phyloP scores from a whole-genome alignment of 2,113 vertebrate species.

The Tragulus kanchil region DNA sequence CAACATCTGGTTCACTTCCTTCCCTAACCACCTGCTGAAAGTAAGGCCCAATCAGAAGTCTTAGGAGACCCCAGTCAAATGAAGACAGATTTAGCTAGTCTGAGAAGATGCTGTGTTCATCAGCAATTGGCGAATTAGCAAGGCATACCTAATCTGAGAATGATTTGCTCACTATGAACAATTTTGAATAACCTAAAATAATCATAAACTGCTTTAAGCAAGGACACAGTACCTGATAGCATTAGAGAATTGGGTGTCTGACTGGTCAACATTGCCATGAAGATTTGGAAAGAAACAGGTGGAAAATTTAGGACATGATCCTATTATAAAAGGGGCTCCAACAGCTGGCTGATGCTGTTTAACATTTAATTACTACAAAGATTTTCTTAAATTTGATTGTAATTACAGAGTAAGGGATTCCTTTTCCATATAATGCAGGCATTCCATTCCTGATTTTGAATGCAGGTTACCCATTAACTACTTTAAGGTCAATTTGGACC shows the following conservation, averaged over 20 bases:
- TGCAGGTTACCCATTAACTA: neutral
- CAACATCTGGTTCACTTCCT: slow-evolving; percentile 36
- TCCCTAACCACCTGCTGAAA: slow-evolving; percentile 25
- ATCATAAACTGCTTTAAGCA: slow-evolving; percentile 18
- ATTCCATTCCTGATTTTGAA: neutral
- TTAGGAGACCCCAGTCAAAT: neutral
- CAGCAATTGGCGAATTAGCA: neutral
- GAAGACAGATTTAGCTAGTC: slow-evolving; percentile 26
- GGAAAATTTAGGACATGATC: slow-evolving; percentile 33
- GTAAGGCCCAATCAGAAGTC: neutral
- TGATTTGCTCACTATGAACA: neutral
- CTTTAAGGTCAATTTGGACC: neutral
- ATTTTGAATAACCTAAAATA: slow-evolving; percentile 36
- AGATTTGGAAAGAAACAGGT: slow-evolving; percentile 10
- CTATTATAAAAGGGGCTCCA: neutral
- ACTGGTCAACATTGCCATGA: neutral
- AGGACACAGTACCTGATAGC: neutral
- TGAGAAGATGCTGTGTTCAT: slow-evolving; percentile 8
- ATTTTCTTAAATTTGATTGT: slow-evolving; percentile 12
- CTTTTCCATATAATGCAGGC: neutral
- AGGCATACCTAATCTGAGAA: neutral
- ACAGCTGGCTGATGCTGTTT: neutral
- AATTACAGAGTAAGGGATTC: neutral
- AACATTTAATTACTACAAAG: neutral
- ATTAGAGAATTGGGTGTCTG: neutral